These are phyloP conservation scores for Plutomurus gul DNA, from an alignment of 1,140 invertebrate genomes.

Conservation along the genomic window DNA sequence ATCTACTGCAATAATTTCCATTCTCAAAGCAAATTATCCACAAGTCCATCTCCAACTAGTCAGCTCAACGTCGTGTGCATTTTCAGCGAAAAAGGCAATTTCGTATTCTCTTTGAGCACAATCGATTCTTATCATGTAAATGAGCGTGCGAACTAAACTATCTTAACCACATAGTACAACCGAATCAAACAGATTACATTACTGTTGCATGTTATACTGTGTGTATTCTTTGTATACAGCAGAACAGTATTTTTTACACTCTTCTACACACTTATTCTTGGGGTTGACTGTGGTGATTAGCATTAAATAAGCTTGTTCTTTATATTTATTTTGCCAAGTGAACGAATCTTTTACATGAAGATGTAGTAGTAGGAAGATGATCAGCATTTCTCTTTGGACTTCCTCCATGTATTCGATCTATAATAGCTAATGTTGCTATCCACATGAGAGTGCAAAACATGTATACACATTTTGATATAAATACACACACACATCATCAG, in stretches of 20 bases:
- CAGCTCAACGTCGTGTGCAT: too few relatives aligned
- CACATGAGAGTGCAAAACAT: too few relatives aligned
- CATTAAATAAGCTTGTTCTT: not conserved
- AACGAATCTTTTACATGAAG: not conserved
- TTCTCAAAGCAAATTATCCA: not conserved
- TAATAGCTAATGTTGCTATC: not conserved
- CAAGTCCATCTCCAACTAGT: not conserved
- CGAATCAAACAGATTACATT: too few relatives aligned
- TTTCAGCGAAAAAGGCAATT: conserved; percentile 1
- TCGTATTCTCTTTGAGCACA: not conserved
- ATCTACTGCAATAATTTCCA: not conserved
- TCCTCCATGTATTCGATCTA: not conserved
- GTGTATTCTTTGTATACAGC: too few relatives aligned
- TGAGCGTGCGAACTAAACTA: conserved; percentile 24
- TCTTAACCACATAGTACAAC: too few relatives aligned
- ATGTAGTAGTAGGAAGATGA: not conserved
- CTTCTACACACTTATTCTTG: too few relatives aligned
- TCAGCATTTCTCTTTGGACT: not conserved
- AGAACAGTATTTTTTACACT: too few relatives aligned
- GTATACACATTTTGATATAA: too few relatives aligned
- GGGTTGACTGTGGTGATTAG: not conserved
- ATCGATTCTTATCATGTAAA: not conserved
- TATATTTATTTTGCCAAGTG: not conserved
- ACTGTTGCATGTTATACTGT: too few relatives aligned
- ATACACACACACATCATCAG: not conserved